Percentiles rank a stretch among this genome's conserved stretches.
These are phyloP conservation scores for Xenops minutus DNA, from an alignment of 2,797 vertebrate genomes.

Conservation along the genomic window DNA sequence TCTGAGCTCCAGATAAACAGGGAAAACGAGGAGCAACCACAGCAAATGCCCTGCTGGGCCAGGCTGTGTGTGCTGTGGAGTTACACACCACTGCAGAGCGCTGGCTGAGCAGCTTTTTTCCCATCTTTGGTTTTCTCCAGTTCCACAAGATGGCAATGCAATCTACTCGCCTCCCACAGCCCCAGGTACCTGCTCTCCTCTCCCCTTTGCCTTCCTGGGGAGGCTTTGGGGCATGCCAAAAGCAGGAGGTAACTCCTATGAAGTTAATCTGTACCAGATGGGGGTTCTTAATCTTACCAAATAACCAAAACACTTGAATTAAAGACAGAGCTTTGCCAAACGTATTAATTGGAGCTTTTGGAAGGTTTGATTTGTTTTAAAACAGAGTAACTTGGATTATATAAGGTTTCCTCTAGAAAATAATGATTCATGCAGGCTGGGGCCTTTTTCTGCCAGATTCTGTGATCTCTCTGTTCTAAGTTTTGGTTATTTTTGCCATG, in stretches of 20 bases:
- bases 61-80: background rate
- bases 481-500: conserved; percentile 7
- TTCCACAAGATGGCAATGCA: conserved; percentile 72
- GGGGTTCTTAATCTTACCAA: background rate
- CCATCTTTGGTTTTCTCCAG: background rate
- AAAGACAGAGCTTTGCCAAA: background rate
- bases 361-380: background rate
- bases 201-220: background rate
- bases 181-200: background rate
- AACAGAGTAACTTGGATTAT: background rate
- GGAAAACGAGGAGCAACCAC: background rate
- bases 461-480: background rate
- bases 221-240: background rate
- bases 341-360: background rate
- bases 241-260: rapidly evolving
- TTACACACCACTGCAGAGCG: rapidly evolving
- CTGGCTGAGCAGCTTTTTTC: background rate
- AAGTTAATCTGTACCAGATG: background rate
- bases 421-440: conserved; percentile 10
- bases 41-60: background rate
- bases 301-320: background rate
- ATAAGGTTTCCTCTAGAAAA: conserved; percentile 28
- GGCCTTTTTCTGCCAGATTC: conserved; percentile 13
- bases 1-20: background rate
- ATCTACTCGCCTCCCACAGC: background rate